Percentiles rank a stretch among this genome's conserved stretches.
Conservation (phyloP, 2,113 vertebrate genomes). For the Tiliqua scincoides region DNA sequence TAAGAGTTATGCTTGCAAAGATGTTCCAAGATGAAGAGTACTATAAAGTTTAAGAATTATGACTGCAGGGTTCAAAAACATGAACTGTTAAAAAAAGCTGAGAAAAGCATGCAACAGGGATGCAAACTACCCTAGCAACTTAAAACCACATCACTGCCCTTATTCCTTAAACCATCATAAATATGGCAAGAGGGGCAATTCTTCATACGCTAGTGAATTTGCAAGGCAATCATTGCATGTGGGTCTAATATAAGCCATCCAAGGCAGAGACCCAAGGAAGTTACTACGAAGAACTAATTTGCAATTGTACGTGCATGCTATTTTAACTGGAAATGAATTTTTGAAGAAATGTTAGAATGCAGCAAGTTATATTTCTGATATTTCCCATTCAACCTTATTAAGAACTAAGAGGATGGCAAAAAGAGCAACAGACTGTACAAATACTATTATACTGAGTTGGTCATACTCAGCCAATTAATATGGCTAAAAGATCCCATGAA, state of each 20-base stretch:
- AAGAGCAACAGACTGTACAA: not conserved
- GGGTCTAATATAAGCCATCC: not conserved
- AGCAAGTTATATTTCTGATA: not conserved
- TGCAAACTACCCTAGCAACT: not conserved
- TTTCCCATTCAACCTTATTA: conserved; percentile 9
- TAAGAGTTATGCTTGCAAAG: conserved; percentile 29
- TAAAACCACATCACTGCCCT: conserved; percentile 1
- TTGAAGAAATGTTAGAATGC: not conserved
- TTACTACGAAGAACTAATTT: not conserved
- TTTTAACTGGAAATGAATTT: not conserved
- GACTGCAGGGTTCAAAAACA: conserved; percentile 26
- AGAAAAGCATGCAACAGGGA: not conserved
- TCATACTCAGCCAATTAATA: not conserved
- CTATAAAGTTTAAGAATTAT: conserved; percentile 30
- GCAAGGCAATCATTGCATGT: not conserved
- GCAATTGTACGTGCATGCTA: not conserved
- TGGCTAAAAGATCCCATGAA: conserved; percentile 20
- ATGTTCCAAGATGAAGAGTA: conserved; percentile 26
- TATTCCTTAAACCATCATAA: conserved; percentile 12
- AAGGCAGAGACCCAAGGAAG: not conserved
- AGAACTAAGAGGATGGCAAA: not conserved
- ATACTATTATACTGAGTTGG: not conserved
- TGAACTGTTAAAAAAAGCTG: conserved; percentile 8
- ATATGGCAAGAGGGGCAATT: not conserved
- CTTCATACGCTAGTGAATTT: not conserved